Evolutionary conservation across 2,888 invertebrate species (phyloP), one percentile per base, ranked within the genome.

Genomic region (Chaitophorus viminalis): DNA sequence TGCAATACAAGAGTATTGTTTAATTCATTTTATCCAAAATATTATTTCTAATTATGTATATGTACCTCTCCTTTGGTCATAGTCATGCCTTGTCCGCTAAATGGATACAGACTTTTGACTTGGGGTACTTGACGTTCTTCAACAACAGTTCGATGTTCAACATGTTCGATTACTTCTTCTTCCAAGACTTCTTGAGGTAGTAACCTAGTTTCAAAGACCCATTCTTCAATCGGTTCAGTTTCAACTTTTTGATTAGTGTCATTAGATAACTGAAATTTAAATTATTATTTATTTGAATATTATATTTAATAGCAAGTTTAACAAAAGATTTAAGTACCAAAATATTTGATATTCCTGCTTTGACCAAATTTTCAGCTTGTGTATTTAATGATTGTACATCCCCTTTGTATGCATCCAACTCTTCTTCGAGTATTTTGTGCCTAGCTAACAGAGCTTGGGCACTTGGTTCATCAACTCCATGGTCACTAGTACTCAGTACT

Each of bases 181-280:
- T 97, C 98, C 95, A 96, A 97, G 25, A 97, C 95, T 90, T 98
- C 98, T 81, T 96, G 95, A 14, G 98, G 97, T 18, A 98, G 95
- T 89, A 97, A 93, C 0, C 96, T 93, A 0, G 95, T 94, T 91
- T 96, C 96, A 90, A 95, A 95, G 75, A 94, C 94, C 94, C 94
- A 94, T 91, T 95, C 95, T 90, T 96, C 95, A 88, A 94, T 88
- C 21, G 88, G 89, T 81, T 89, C 89, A 21, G 88, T 52, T 89
- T 92, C 92, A 86, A 92, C 92, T 0, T 92, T 91, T 3, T 92
- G 91, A 89, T 95, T 95, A 36, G 94, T 94, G 90, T 95, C 95
- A 0, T 93, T 93, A 0, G 94, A 94, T 68, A 94, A 90, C 93
- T 93, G 91, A 0, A 85, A 89, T 82, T 46, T 46, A 11, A 25